These are phyloP conservation scores for Zaprionus nigranus DNA, from an alignment of 1,140 invertebrate species.

Conservation along the genomic window DNA sequence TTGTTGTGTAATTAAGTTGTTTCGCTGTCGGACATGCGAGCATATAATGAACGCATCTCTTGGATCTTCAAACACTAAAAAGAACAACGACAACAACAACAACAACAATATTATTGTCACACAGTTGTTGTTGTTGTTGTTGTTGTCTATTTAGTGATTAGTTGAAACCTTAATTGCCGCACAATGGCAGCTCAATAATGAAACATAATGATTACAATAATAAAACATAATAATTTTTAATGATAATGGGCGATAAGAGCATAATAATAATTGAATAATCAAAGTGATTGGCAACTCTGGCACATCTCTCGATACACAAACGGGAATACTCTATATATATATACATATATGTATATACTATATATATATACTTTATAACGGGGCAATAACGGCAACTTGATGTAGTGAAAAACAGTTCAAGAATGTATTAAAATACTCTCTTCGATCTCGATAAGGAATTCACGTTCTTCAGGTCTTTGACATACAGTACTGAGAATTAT, in stretches of 20 bases:
- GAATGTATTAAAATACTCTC: no score
- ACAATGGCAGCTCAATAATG: conserved; percentile 68
- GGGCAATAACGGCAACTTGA: not conserved
- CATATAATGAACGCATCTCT: conserved; percentile 66
- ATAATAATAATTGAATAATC: conserved; percentile 43
- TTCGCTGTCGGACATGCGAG: conserved; percentile 62
- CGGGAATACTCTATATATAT: conserved; percentile 13
- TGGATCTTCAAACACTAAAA: conserved; percentile 35
- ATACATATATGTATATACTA: no score
- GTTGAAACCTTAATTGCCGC: conserved; percentile 76
- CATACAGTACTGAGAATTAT: no score
- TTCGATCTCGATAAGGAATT: no score
- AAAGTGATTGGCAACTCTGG: conserved; percentile 4
- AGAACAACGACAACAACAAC: conserved; percentile 22
- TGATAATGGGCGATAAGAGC: conserved; percentile 36
- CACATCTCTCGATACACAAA: not conserved
- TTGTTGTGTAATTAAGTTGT: conserved; percentile 81
- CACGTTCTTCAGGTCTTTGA: no score
- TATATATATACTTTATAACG: not conserved
- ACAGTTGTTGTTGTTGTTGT: conserved; percentile 45
- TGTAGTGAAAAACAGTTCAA: no score
- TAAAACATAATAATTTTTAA: conserved; percentile 30
- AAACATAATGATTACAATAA: conserved; percentile 21
- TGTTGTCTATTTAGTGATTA: conserved; percentile 57
- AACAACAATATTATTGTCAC: conserved; percentile 74